Base-by-base conservation (phyloP, 2,888 invertebrate genomes). In the Rhagonycha fulva region DNA sequence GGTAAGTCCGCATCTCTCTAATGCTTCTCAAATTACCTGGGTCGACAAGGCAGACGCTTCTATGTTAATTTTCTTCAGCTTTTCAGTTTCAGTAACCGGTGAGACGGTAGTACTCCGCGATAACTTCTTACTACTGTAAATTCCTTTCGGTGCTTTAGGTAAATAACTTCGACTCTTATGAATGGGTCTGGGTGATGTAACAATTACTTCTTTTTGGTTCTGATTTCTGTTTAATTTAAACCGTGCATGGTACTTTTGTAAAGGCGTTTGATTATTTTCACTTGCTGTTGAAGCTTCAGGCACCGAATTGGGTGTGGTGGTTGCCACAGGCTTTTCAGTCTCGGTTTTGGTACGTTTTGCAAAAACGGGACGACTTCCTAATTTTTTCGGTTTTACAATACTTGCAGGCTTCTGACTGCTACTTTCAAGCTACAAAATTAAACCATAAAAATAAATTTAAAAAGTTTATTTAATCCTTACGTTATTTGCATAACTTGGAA, bases 161-260 rank as follows among this genome's bases (percentile, higher is more conserved):
- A 78, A 73, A 73, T 72, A 78, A 70, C 68, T 76, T 62, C 75
- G 72, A 5, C 69, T 70, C 14, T 76, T 80, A 14, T 26, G 28
- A 10, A 26, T 72, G 3, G 70, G n/a, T 10, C 71, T 73, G 62
- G 74, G 70, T 10, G 74, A 71, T 10, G 62, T 28, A 9, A 24
- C 14, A n/a, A 60, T 47, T 10, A 67, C 62, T 12, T 60, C n/a
- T 14, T 70, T 63, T 12, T 66, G 67, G 14, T 71, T 68, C 11
- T 67, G 62, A 70, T 67, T 76, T 60, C 71, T 77, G 30, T 74
- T 76, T 0, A 81, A 76, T 67, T 80, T 84, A 74, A 84, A 84
- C 78, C 84, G 83, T 0, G 85, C 85, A 71, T 86, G 84, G 83
- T 85, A 86, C 83, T 84, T 82, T 78, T 84, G 83, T 70, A 30